Percentiles rank a stretch among this genome's conserved stretches.
phyloP scores from a whole-genome alignment of 2,797 vertebrate genomes.

The Sarcophilus harrisii region DNA sequence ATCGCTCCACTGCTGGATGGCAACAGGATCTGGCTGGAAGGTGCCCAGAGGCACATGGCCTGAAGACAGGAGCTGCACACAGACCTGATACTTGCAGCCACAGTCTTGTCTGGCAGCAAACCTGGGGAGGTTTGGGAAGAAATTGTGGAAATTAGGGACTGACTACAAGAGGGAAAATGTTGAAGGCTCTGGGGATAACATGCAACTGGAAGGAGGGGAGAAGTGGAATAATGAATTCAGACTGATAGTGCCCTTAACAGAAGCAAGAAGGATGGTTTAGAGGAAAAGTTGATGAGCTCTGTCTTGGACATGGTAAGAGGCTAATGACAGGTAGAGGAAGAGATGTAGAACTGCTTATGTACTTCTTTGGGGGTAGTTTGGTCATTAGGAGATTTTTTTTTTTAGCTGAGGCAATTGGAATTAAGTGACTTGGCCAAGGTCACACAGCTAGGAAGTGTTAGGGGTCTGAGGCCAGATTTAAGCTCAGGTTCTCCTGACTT shows the following conservation, averaged over 20 bases:
- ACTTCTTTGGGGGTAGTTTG: not conserved
- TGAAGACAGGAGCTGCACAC: constrained; percentile 88
- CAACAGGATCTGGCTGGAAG: constrained; percentile 84
- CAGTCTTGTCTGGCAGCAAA: constrained; percentile 92
- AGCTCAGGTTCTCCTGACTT: too few species aligned
- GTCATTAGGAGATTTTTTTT: not conserved
- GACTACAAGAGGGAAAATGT: not conserved
- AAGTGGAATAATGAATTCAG: not conserved
- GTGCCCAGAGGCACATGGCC: constrained; percentile 81
- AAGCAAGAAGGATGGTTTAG: not conserved
- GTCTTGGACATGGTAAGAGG: not conserved
- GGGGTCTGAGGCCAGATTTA: too few species aligned
- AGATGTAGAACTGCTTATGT: not conserved
- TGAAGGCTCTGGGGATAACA: not conserved
- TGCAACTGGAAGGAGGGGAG: not conserved
- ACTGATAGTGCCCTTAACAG: too few species aligned
- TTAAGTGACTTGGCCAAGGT: too few species aligned
- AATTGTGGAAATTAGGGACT: constrained; percentile 40
- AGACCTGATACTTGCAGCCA: constrained; percentile 88
- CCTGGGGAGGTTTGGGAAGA: constrained; percentile 82
- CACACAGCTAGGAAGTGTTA: too few species aligned
- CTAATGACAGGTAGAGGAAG: not conserved
- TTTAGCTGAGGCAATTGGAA: too few species aligned
- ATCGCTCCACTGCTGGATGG: constrained; percentile 92
- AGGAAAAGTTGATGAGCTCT: not conserved